Evolutionary conservation across 1,140 invertebrate genomes (phyloP), one percentile per base, ranked within the genome.

Genomic region (Pinna nobilis): DNA sequence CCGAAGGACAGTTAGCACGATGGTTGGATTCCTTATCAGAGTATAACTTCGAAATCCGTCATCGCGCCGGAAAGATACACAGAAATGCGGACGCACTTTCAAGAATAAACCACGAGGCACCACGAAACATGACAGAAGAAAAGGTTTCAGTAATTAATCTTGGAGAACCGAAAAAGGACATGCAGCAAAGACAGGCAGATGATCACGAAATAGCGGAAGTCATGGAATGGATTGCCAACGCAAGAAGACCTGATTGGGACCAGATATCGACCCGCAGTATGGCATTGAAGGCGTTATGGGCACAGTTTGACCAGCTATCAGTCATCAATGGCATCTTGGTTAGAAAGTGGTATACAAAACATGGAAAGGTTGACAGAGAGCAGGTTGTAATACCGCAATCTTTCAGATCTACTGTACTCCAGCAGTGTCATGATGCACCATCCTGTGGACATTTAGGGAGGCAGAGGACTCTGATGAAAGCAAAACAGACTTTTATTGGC

Each of bases 401-500:
- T 23, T 25, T 35, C n/a, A 50, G 1, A 30, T 7, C 13, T 3
- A 23, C 37, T 9, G 35, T 64, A 37, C 20, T 71, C 3, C 3
- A 64, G 23, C 47, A 71, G 25, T 33, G 53, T 5, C 60, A 71
- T 57, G 18, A 57, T 33, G 55, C 37, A 32, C 18, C 44, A 9
- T 64, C 50, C 5, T 20, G 59, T 3, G 68, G 68, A 18, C 68
- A 70, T 51, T 30, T 70, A 2, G 68, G 55, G 1, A 18, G 47
- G 3, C 61, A 63, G 18, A 70, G 63, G 20, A 70, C 59, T 35
- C 28, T 70, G 20, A 28, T 15, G 15, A 70, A 70, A 61, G 59
- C 63, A 3, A 37, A 35, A 33, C 18, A 50, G 15, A 37, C n/a
- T 61, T 5, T 49, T 41, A 63, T 70, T 49, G 13, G 61, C 53